These are phyloP conservation scores for Oceanodroma leucorhoa DNA, from an alignment of 2,797 vertebrate genomes.

Conservation along the genomic window DNA sequence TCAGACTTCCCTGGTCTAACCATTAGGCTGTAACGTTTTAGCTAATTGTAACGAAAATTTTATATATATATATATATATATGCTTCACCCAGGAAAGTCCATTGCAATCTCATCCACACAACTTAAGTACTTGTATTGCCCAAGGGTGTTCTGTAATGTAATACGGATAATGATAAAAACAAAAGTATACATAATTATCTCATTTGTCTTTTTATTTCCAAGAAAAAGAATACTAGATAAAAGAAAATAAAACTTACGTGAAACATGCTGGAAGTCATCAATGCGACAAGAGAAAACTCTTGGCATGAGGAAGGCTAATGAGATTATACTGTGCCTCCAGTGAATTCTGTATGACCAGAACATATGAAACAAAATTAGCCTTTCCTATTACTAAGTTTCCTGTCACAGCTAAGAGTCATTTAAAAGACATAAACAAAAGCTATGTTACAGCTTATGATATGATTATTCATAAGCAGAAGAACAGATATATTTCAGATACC, in stretches of 20 bases:
- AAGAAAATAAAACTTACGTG: background rate
- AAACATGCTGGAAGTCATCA: conserved; percentile 8
- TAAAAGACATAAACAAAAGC: background rate
- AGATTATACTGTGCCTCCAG: background rate
- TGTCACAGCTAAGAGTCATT: background rate
- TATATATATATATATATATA: background rate
- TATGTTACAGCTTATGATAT: background rate
- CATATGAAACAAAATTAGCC: background rate
- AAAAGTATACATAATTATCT: conserved; percentile 19
- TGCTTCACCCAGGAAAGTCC: background rate
- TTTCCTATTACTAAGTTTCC: background rate
- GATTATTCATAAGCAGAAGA: background rate
- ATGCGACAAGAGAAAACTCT: background rate
- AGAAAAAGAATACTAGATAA: background rate
- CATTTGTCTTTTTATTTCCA: conserved; percentile 50
- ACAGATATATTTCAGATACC: background rate
- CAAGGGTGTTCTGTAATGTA: background rate
- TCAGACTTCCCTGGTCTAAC: background rate
- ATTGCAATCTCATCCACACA: background rate
- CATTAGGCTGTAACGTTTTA: background rate
- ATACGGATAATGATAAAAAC: background rate
- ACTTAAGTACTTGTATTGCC: conserved; percentile 15
- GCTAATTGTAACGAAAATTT: background rate
- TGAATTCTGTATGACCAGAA: background rate
- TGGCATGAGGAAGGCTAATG: background rate